Evolutionary conservation across 2,888 invertebrate genomes (phyloP).

Genomic region (Electrophaes corylata): DNA sequence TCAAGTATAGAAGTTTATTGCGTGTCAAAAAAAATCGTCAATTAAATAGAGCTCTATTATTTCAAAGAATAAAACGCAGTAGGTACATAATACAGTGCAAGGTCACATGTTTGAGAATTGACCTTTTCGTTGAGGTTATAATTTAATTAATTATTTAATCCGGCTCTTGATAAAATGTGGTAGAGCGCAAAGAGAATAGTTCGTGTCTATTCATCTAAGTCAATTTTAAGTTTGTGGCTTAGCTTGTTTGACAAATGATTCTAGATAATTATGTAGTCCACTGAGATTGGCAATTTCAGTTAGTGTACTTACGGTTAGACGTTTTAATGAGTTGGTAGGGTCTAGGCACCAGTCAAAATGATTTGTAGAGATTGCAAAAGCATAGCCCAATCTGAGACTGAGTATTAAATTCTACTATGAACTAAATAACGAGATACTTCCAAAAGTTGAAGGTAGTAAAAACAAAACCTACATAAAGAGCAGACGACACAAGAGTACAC

Average conservation of each 20-base stretch:
- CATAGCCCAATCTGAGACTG: background rate
- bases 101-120: slow-evolving; percentile 44
- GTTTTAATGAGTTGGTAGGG: slow-evolving; percentile 9
- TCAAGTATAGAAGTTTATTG: slow-evolving; percentile 20
- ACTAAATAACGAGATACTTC: too few species aligned
- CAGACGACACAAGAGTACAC: too few species aligned
- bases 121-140: slow-evolving; percentile 65
- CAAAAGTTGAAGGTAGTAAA: too few species aligned
- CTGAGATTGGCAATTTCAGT: slow-evolving; percentile 16
- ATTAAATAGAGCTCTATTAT: slow-evolving; percentile 7
- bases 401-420: background rate
- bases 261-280: slow-evolving; percentile 22
- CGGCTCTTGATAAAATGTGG: slow-evolving; percentile 26
- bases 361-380: slow-evolving; percentile 3
- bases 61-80: slow-evolving; percentile 3
- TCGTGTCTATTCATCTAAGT: slow-evolving; percentile 44
- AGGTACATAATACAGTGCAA: slow-evolving; percentile 38
- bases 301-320: slow-evolving; percentile 7
- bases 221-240: slow-evolving; percentile 32
- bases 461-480: too few species aligned
- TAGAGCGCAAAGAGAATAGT: slow-evolving; percentile 25
- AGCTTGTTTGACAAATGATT: slow-evolving; percentile 37
- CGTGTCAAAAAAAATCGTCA: slow-evolving; percentile 9
- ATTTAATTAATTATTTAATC: slow-evolving; percentile 60
- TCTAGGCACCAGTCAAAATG: background rate